These are phyloP conservation scores for Cataglyphis albicans DNA, from an alignment of 2,888 invertebrate genomes.

Conservation along the genomic window DNA sequence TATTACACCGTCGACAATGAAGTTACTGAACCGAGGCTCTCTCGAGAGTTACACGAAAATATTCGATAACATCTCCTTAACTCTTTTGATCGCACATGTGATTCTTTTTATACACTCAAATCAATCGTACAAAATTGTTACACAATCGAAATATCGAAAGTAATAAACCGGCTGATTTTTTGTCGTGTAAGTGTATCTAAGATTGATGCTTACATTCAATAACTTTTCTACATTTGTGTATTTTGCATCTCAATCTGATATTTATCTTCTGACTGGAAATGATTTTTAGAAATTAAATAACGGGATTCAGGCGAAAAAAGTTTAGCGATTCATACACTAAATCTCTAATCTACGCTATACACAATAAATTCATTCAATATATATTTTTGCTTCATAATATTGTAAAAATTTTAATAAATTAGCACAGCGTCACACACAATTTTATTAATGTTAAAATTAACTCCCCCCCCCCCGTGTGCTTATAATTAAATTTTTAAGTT, in stretches of 20 bases:
- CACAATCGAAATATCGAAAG: not conserved
- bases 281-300: not conserved
- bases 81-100: not conserved
- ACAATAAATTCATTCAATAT: not conserved
- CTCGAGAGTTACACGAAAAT: slow-evolving; percentile 52
- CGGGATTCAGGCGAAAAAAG: not conserved
- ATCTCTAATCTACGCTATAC: not conserved
- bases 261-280: not conserved
- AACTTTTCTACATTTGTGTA: not conserved
- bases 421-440: not conserved
- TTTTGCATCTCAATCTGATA: not conserved
- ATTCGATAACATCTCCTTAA: not conserved
- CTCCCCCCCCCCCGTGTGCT: not conserved
- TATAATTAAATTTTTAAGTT: no score
- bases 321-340: not conserved
- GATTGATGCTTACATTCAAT: not conserved
- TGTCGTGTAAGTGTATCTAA: not conserved
- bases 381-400: not conserved
- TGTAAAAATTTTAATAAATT: not conserved
- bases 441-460: not conserved
- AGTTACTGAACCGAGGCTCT: slow-evolving; percentile 65
- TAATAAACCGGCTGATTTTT: not conserved
- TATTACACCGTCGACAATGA: slow-evolving; percentile 60
- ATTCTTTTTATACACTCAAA: not conserved
- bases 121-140: not conserved